Evolutionary conservation across 2,797 vertebrate species (phyloP).

Genomic region (Artibeus lituratus): DNA sequence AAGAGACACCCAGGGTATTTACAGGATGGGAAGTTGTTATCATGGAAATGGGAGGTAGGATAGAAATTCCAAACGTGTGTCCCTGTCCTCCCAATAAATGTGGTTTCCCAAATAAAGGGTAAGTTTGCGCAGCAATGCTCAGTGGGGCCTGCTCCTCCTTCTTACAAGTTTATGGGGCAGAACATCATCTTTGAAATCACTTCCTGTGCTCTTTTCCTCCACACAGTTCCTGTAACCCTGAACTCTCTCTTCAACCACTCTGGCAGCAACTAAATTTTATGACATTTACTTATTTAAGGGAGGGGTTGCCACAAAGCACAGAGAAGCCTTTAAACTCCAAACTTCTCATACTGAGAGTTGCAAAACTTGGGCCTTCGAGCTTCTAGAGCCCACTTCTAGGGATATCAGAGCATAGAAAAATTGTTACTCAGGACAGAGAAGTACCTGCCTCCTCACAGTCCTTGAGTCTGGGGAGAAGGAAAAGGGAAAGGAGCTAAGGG

Average conservation of each 20-base stretch:
- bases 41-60: rapidly evolving
- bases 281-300: background rate
- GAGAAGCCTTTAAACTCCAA: background rate
- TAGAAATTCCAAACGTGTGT: background rate
- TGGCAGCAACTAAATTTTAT: background rate
- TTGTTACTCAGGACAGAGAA: background rate
- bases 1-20: background rate
- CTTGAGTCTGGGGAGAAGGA: background rate
- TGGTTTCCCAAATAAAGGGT: background rate
- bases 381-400: background rate
- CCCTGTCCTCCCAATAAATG: background rate
- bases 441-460: background rate
- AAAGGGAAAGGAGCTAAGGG: background rate
- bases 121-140: background rate
- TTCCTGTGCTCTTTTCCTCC: background rate
- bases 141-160: too few species aligned
- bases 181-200: background rate
- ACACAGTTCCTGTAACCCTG: rapidly evolving
- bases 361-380: background rate
- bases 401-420: background rate
- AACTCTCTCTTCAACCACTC: too few species aligned
- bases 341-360: background rate
- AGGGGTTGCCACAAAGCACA: background rate
- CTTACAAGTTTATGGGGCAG: background rate
- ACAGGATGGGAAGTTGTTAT: background rate